Evolutionary conservation across 2,113 vertebrate species (phyloP), one percentile per base, ranked within the genome.

Genomic region (Cynoglossus semilaevis): DNA sequence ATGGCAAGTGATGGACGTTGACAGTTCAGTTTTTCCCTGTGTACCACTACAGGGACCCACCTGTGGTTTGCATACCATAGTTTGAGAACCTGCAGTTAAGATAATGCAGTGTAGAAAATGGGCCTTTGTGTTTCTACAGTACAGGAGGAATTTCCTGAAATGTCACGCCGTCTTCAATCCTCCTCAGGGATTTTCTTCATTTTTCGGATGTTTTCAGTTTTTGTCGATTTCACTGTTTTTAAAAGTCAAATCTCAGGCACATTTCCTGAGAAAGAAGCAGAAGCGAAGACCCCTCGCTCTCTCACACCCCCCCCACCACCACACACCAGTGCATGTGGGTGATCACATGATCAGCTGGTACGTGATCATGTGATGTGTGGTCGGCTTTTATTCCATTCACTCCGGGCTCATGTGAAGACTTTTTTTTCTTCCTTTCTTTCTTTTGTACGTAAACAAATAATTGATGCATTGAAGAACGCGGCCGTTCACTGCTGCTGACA

Each of bases 291-390:
- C 22, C 22, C 22, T 4, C 3, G 22, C 22, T 29, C 58, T 63
- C 52, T 77, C 71, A 70, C 79, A 80, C 77, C 44, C 51, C 55
- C 74, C 56, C 51, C 55, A 70, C 56, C 60, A 17, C 10, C 54
- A 19, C 46, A 50, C 11, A 36, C 46, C 45, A 37, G 22, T 29
- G 22, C 22, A 6, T 29, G 22, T 29, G 37, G 50, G 53, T 63
- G 61, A 19, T 51, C 22, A 62, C 35, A 62, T 36, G 52, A 51
- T n/a, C 7, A 34, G n/a, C 37, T 38, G 47, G 37, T 55, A 42
- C 15, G 9, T 58, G 44, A n/a, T n/a, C 43, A 37, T 19, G 29
- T 15, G 29, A 45, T 15, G 43, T 29, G 22, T 29, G 22, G 22
- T 29, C 6, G 22, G 22, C 22, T 4, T 29, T 29, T 29, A 29